Base-by-base conservation (phyloP, 92 coral and sea anemone genomes). In the Phenganax subtilis region DNA sequence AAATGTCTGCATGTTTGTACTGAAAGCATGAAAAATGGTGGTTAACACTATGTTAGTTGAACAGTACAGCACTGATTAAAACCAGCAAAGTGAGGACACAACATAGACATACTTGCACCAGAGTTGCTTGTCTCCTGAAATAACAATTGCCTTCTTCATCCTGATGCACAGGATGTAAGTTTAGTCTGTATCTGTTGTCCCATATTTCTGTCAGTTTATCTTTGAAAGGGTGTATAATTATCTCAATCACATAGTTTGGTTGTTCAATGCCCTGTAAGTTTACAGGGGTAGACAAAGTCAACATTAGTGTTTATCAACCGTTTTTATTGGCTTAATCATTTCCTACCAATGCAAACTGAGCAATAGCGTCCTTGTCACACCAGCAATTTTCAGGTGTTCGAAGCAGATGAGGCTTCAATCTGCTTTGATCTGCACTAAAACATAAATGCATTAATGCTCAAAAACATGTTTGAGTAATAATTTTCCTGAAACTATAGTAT, bases 111-210 rank as follows among this genome's bases (percentile, higher is more conserved):
- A 93, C 97, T 90, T 88, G 87, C 12, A 90, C 97, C 63, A 92
- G 20, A 75, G 94, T 91, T 81, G 97, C 98, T 87, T 90, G 93
- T 84, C 94, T 86, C 63, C 98, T 88, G 64, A 93, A 93, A 75
- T 87, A 87, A 63, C 92, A 90, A n/a, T 86, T 85, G 4, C 97
- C 98, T 79, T 90, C 91, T 69, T 93, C 98, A 64, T 93, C 98
- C 63, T 92, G 86, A 87, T 91, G 86, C 12, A 91, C 88, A 54
- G 98, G 98, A 54, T 93, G 98, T 1, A 93, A 85, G 63, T 82
- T 16, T 25, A 90, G 51, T 6, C 62, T 83, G 17, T 81, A 85
- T 2, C 70, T 77, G 9, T 87, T 84, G 29, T 84, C 74, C 16
- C 84, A 76, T 53, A 72, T 81, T 68, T 84, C 69, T 1, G 84